phyloP scores from a whole-genome alignment of 2,888 invertebrate species.

The Acholoe squamosa region DNA sequence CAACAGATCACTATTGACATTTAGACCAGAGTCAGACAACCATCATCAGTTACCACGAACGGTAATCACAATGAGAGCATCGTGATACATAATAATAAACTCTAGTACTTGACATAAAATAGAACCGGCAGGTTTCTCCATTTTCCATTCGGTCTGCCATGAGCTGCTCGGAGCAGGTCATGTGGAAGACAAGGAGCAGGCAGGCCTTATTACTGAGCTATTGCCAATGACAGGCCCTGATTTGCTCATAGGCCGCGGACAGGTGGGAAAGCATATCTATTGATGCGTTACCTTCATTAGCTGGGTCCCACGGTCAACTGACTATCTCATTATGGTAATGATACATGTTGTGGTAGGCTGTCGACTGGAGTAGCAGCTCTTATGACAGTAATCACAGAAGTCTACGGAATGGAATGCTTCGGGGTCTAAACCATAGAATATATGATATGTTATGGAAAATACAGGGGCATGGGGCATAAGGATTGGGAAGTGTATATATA shows the following conservation, averaged over 20 bases:
- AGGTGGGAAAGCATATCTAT: conserved; percentile 51
- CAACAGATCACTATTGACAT: too few species aligned
- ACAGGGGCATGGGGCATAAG: too few species aligned
- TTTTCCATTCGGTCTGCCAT: background rate
- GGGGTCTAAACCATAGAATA: too few species aligned
- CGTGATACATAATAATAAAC: background rate
- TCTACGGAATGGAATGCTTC: too few species aligned
- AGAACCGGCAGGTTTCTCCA: conserved; percentile 20
- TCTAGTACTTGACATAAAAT: background rate
- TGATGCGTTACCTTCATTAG: conserved; percentile 51
- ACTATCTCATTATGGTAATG: conserved; percentile 57
- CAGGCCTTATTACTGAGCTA: conserved; percentile 41
- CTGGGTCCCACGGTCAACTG: conserved; percentile 45
- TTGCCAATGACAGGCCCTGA: background rate
- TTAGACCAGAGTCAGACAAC: too few species aligned
- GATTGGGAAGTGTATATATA: too few species aligned
- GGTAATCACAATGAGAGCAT: background rate
- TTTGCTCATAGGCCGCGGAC: conserved; percentile 49
- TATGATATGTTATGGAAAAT: too few species aligned
- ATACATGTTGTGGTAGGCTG: conserved; percentile 45
- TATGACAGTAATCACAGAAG: background rate
- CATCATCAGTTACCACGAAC: background rate
- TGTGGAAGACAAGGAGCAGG: background rate
- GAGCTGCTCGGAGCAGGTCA: conserved; percentile 27
- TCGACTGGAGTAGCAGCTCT: background rate